Conservation (phyloP, 2,113 vertebrate genomes). For the Tiliqua scincoides region DNA sequence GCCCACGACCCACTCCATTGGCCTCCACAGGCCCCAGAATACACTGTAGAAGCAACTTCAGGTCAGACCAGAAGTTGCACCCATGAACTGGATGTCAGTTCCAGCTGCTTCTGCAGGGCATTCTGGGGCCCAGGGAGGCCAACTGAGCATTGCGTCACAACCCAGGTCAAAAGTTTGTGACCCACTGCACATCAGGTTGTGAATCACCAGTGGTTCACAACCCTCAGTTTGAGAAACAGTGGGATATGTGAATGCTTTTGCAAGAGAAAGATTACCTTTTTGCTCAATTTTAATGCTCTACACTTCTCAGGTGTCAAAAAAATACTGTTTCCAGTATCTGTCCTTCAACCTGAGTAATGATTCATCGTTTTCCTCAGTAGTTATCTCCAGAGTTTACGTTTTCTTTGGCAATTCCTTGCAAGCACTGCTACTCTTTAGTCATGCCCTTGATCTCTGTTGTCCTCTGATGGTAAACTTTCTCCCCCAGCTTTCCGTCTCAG, state of each 20-base stretch:
- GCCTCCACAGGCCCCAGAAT: no score
- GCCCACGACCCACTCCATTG: no score
- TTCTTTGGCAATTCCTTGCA: neutral
- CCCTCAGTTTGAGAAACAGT: no score
- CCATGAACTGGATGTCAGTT: no score
- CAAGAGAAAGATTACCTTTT: neutral
- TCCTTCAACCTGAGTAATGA: neutral
- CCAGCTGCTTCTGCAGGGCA: no score
- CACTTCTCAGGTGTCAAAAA: neutral
- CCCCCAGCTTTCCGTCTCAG: neutral
- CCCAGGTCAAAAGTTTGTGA: no score
- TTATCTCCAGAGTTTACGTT: neutral
- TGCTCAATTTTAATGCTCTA: neutral
- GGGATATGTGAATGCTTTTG: neutral
- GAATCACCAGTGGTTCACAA: no score
- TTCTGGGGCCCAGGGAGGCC: no score
- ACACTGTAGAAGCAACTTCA: no score
- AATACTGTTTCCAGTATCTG: neutral
- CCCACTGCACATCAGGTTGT: no score
- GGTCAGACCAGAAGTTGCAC: no score
- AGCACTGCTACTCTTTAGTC: neutral
- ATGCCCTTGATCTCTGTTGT: neutral
- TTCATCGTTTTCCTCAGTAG: neutral
- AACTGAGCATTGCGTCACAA: no score
- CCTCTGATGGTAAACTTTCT: neutral